Base-by-base conservation (phyloP, 2,888 invertebrate species). In the Carpatolechia fugitivella region DNA sequence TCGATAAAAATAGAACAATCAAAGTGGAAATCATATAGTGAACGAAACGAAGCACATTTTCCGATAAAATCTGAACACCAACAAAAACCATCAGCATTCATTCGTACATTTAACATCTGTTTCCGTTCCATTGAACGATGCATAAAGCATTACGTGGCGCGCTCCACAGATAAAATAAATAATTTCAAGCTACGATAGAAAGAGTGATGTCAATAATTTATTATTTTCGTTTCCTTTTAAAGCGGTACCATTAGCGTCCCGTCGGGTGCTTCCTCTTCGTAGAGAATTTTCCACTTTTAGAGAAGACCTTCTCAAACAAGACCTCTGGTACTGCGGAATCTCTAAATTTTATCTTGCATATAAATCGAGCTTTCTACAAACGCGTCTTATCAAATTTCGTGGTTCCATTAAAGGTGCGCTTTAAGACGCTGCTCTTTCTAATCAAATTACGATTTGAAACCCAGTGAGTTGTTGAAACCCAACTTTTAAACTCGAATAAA, bases 221-320 rank as follows among this genome's bases (percentile, higher is more conserved):
- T 86, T 84, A 83, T 85, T 82, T 85, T 85, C 80, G 73, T 80
- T 83, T 80, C 79, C 80, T 79, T 80, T 78, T 75, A 82, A 84
- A 83, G 76, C 74, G 78, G 74, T 60, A 78, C 84, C 82, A 85
- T 86, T 85, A 86, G 78, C 74, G 76, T 64, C 68, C 63, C 69
- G 75, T 61, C 74, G 81, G 82, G 84, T 80, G 82, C 80, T 80
- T 65, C 69, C 69, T 69, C 70, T 65, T 62, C 60, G 71, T 72
- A 74, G 76, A 73, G 70, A 78, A 82, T 77, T 77, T 79, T 78
- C 69, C 70, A 64, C 70, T 74, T 68, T 66, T 65, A 70, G 77
- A 70, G 69, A 59, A 70, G 78, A 76, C 69, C 74, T 75, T 73
- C 71, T 75, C 72, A 77, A 77, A 78, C 74, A 70, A 69, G 65